Base-by-base conservation (phyloP, 2,113 vertebrate genomes). In the Corvus cornix region DNA sequence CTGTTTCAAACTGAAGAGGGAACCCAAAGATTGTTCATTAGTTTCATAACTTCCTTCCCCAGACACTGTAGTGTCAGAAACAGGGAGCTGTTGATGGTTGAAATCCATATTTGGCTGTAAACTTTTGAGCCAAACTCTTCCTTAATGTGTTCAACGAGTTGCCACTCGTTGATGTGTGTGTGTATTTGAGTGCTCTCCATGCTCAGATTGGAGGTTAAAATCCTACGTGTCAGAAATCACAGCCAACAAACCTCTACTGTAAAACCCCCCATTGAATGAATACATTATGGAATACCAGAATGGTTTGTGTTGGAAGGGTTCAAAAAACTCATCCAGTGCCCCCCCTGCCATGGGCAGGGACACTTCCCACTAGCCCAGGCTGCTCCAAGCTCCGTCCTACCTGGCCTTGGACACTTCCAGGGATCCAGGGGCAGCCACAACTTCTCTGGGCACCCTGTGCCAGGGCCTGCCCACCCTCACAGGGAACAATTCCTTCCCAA, bases 311-410 rank as follows among this genome's bases (percentile, higher is more conserved):
- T 55, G n/a, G 19, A 53, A 55, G 12, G 19, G 48, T 30, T 46
- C n/a, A 24, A 24, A 78, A 78, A 69, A 8, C 22, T 28, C 23
- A 69, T 16, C 33, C 46, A 28, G 13, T 69, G 2, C 22, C 63
- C 31, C 14, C n/a, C 2, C 21, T 52, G 21, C 46, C 37, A 18
- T 15, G 27, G 31, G 3, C 37, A 68, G 27, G 46, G 46, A 46
- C 23, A 53, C 12, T 9, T 68, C 10, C 53, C 37, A 33, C 37
- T 8, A 0, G 0, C 12, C 10, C 46, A 69, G 15, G 28, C 0
- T 17, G 14, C 22, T 55, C 58, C 49, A 46, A 63, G 17, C 49
- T 9, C 33, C 0, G 0, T 48, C 41, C 53, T 77, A 0, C 12
- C 33, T 78, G 55, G 15, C n/a, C 28, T 46, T 28, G 64, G 74